These are phyloP conservation scores for Morus bassanus DNA, from an alignment of 2,797 vertebrate genomes.

Conservation along the genomic window DNA sequence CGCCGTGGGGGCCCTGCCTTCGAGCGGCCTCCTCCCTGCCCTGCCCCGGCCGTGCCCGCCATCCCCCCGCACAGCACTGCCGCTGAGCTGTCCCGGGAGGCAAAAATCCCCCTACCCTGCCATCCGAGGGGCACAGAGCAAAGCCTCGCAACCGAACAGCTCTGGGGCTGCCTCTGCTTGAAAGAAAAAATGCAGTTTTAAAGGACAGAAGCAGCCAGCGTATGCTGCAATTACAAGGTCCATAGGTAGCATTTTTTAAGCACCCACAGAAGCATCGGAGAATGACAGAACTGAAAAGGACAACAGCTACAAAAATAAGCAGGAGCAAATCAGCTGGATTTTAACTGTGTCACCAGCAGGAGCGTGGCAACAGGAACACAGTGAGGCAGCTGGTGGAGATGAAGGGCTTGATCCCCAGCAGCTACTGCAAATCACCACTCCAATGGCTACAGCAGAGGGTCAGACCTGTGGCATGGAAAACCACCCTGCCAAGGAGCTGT, in stretches of 20 bases:
- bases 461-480: background rate
- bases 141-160: background rate
- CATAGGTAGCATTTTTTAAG: rapidly evolving
- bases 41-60: too few species aligned
- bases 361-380: rapidly evolving
- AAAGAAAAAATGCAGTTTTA: background rate
- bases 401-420: background rate
- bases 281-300: background rate
- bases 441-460: background rate
- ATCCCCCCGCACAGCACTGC: rapidly evolving
- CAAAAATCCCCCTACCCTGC: too few species aligned
- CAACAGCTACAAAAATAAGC: background rate
- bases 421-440: background rate
- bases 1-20: background rate
- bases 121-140: background rate
- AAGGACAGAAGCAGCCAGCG: background rate
- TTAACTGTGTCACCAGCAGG: background rate
- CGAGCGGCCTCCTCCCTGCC: background rate
- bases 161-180: background rate
- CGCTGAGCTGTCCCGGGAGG: background rate
- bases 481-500: rapidly evolving
- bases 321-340: background rate
- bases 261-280: rapidly evolving
- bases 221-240: background rate
- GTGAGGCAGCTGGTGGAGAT: rapidly evolving